Base-by-base conservation (phyloP, 1,140 invertebrate genomes). In the Tetramorium simillimum region DNA sequence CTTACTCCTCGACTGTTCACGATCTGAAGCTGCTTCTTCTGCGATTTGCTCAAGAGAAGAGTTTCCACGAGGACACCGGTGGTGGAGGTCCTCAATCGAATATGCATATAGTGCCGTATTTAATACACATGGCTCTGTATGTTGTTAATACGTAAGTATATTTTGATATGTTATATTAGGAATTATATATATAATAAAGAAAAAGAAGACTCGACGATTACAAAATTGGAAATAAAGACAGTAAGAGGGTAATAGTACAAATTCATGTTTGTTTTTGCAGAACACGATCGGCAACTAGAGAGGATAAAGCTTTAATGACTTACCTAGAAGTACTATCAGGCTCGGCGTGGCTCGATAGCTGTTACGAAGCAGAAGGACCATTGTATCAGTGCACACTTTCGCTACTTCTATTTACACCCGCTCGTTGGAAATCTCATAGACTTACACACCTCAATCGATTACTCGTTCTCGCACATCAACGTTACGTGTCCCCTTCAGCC, bases 1-100 rank as follows among this genome's bases (percentile, higher is more conserved):
- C 97, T 1, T 98, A 99, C 93, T 95, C 96, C 1, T 98, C 97
- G 88, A 99, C 98, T 0, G 96, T 99, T 70, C 99, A 99, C 94
- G 99, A 99, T 95, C 95, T 99, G 76, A 99, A 99, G 95, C 95
- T 99, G 88, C 95, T 99, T 67, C 94, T 99, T 43, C 92, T 98
- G 91, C 96, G 98, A 82, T 99, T 99, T 95, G 98, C 99, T 0
- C 97, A 98, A 94, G 99, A 99, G 91, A 98, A 98, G 92, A 98
- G 98, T 80, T 99, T 99, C 96, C 99, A 99, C 94, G 98, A 99
- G 94, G 99, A 99, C 95, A 99, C 98, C 28, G 99, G 99, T 16
- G 99, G 99, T 87, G 99, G 99, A 87, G 98, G 99, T 18, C 98
- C 98, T 12, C 98, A 99, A 93, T 99, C 98, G 37, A 99, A 99